phyloP scores from a whole-genome alignment of 2,113 vertebrate genomes.

The Nerophis ophidion region DNA sequence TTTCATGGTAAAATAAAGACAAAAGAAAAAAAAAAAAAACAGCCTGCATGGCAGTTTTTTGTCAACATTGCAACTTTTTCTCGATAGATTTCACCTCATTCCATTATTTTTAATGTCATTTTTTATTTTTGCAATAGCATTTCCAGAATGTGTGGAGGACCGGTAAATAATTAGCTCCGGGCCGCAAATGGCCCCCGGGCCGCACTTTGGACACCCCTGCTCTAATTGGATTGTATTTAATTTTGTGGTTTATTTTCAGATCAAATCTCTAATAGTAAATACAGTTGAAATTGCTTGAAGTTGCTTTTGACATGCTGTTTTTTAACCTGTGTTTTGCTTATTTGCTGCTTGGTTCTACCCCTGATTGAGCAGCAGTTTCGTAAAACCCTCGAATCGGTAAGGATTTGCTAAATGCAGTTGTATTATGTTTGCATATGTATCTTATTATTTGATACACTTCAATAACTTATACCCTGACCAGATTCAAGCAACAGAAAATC shows the following conservation, averaged over 20 bases:
- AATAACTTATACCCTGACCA: neutral
- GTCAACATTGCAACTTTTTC: too few relatives aligned
- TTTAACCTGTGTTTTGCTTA: conserved; percentile 68
- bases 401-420: conserved; percentile 32
- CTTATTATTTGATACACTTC: neutral
- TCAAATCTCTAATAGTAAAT: conserved; percentile 35
- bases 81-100: too few relatives aligned
- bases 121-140: too few relatives aligned
- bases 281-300: conserved; percentile 12
- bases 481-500: too few relatives aligned
- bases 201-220: too few relatives aligned
- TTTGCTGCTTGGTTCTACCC: conserved; percentile 52
- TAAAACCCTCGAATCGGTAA: conserved; percentile 70
- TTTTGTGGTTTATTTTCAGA: neutral
- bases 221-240: neutral
- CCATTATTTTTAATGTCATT: too few relatives aligned
- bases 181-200: too few relatives aligned
- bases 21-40: too few relatives aligned
- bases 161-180: too few relatives aligned
- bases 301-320: conserved; percentile 31
- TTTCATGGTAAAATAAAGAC: too few relatives aligned
- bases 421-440: conserved; percentile 1
- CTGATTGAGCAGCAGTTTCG: conserved; percentile 73
- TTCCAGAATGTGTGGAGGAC: too few relatives aligned
- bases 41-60: too few relatives aligned